phyloP scores from a whole-genome alignment of 1,140 invertebrate genomes.

The Plectrocnemia conspersa region DNA sequence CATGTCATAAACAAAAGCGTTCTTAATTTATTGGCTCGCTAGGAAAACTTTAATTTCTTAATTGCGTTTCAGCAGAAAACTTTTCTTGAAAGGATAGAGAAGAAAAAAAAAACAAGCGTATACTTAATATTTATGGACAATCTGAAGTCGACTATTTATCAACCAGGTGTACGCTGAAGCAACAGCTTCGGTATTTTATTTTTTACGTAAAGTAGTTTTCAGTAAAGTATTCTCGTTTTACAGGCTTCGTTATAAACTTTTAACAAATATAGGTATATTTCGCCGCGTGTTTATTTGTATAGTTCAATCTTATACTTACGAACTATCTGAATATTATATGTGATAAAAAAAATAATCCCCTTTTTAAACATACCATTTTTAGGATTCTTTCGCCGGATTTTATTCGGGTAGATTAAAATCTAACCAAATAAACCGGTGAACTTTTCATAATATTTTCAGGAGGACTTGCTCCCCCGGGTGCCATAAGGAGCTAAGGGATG shows the following conservation, averaged over 20 bases:
- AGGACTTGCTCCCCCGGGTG: conserved; percentile 10
- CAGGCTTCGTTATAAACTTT: background rate
- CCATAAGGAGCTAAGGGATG: conserved; percentile 3
- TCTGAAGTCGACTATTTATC: conserved; percentile 10
- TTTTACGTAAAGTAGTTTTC: background rate
- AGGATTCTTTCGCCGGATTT: conserved; percentile 13
- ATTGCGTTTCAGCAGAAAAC: no score
- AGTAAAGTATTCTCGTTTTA: no score
- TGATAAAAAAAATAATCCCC: background rate
- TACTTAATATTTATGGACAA: conserved; percentile 5
- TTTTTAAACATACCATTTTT: background rate
- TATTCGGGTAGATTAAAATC: conserved; percentile 20
- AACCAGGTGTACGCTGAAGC: background rate
- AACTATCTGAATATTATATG: background rate
- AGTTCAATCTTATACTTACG: background rate
- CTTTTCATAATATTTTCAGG: conserved; percentile 20
- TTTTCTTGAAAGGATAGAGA: no score
- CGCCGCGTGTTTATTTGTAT: background rate
- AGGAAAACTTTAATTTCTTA: no score
- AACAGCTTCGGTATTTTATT: background rate
- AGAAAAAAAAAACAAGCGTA: no score
- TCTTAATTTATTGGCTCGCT: no score
- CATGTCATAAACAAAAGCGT: no score
- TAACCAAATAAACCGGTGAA: conserved; percentile 23
- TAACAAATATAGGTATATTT: background rate